Evolutionary conservation across 2,888 invertebrate species (phyloP).

Genomic region (Aphidoletes aphidimyza): DNA sequence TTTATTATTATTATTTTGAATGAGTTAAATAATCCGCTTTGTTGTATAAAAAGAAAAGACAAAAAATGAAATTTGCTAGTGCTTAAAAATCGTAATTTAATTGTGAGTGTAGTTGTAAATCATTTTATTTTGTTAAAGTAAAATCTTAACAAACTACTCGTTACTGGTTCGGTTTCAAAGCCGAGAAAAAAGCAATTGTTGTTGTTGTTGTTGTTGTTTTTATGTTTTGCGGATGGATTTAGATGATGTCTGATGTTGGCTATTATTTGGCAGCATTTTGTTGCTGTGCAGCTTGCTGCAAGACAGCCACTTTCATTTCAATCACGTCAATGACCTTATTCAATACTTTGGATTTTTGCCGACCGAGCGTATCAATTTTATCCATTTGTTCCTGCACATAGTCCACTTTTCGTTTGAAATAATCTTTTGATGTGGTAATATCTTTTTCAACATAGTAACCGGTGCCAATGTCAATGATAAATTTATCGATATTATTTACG

Average conservation of each 20-base stretch:
- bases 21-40: neutral
- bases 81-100: neutral
- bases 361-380: slow-evolving; percentile 84
- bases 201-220: neutral
- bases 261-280: slow-evolving; percentile 5
- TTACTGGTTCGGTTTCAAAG: no score
- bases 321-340: slow-evolving; percentile 82
- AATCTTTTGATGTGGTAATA: slow-evolving; percentile 85
- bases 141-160: no score
- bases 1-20: neutral
- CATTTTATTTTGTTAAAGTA: no score
- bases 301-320: slow-evolving; percentile 73
- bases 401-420: slow-evolving; percentile 89
- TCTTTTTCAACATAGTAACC: slow-evolving; percentile 96
- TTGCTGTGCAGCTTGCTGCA: slow-evolving; percentile 58
- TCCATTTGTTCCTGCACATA: slow-evolving; percentile 96
- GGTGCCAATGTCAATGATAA: slow-evolving; percentile 95
- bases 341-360: slow-evolving; percentile 85
- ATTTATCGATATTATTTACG: slow-evolving; percentile 84
- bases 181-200: neutral
- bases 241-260: neutral
- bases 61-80: neutral
- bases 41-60: neutral
- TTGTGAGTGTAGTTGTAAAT: slow-evolving; percentile 23
- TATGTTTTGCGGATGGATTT: neutral